Evolutionary conservation across 2,797 vertebrate species (phyloP).

Genomic region (Pachyuromys duprasi): DNA sequence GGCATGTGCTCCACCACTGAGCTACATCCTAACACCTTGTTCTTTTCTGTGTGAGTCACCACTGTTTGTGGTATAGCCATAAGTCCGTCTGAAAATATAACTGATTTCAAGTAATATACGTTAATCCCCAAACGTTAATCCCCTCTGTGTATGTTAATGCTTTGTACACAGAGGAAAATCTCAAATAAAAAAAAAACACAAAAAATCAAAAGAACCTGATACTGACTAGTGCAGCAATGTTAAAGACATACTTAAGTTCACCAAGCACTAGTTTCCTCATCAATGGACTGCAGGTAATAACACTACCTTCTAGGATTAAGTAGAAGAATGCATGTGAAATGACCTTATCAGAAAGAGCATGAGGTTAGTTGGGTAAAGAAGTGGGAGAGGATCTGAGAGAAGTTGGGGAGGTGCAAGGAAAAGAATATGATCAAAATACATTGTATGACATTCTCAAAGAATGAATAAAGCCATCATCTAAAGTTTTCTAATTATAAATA

Average conservation of each 20-base stretch:
- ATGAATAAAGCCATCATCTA: background rate
- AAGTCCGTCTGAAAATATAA: constrained; percentile 19
- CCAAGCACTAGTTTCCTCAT: constrained; percentile 41
- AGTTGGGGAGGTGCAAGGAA: background rate
- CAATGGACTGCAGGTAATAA: constrained; percentile 20
- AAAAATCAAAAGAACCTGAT: background rate
- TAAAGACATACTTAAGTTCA: background rate
- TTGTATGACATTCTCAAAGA: background rate
- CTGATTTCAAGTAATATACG: constrained; percentile 4
- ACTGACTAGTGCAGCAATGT: background rate
- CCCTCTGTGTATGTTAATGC: too few relatives aligned
- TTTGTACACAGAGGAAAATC: background rate
- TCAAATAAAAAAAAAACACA: background rate
- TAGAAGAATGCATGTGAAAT: constrained; percentile 2
- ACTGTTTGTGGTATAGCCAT: background rate
- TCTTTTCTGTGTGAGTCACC: background rate
- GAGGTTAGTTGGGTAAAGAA: background rate
- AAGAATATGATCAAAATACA: background rate
- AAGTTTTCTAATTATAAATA: background rate
- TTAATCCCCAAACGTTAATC: background rate
- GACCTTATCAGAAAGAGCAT: background rate
- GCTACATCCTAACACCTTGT: background rate
- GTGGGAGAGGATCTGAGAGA: too few relatives aligned
- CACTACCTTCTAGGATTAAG: constrained; percentile 21
- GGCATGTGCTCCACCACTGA: background rate